A percentile compares a stretch with the other conserved stretches of the same genome.
Conservation (phyloP, 2,797 vertebrate genomes). For the Sebastes steindachneri region DNA sequence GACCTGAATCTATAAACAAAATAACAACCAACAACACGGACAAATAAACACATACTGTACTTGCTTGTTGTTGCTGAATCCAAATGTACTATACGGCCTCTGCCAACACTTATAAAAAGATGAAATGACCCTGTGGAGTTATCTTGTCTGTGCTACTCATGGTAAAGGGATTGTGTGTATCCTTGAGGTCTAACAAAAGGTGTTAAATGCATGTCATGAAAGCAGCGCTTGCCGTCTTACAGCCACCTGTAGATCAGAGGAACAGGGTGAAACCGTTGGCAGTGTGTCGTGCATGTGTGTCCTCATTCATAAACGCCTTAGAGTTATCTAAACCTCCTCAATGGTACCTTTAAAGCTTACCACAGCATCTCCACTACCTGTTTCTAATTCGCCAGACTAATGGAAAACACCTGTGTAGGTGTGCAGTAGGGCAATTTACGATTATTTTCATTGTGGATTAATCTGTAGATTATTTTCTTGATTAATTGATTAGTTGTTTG, state of each 20-base stretch:
- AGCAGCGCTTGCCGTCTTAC: neutral
- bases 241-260: neutral
- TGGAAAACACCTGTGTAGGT: neutral
- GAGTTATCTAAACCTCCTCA: neutral
- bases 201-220: too few species aligned
- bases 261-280: neutral
- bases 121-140: neutral
- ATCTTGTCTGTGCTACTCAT: neutral
- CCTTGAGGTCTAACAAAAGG: neutral
- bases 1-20: neutral
- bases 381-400: neutral
- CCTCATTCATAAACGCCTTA: neutral
- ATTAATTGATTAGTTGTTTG: too few species aligned
- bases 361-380: neutral
- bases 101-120: neutral
- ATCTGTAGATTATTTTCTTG: rapidly evolving
- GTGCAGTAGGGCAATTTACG: rapidly evolving
- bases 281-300: neutral
- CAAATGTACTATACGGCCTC: neutral
- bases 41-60: neutral
- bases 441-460: too few species aligned
- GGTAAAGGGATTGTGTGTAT: neutral
- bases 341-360: neutral
- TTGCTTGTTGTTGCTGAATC: neutral
- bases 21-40: neutral